Evolutionary conservation across 2,797 vertebrate species (phyloP), one percentile per base, ranked within the genome.

Genomic region (Leucoraja ocellata): DNA sequence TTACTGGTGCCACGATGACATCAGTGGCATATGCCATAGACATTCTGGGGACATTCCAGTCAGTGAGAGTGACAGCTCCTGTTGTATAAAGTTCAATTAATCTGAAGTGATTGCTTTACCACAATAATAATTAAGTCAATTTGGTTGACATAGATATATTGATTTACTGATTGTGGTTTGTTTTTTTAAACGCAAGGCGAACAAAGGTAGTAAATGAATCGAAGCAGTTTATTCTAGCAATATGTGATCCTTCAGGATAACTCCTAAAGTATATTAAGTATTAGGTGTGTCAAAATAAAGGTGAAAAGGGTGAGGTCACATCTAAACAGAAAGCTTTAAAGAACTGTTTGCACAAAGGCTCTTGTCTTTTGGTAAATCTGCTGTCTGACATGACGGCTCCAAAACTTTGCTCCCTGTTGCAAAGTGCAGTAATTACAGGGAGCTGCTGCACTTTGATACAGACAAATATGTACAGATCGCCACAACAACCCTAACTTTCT

Each of bases 171-270:
- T 74, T 92, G 90, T 76, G 71, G 71, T 58, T 92, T 54, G 3
- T 46, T 46, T 92, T 92, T 74, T 74, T 74, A 76, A 71, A 74
- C 39, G 4, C 25, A 92, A 76, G 36, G 28, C 39, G 21, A 92
- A 92, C 71, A 92, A 92, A 92, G 90, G 90, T 23, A 92, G 90
- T 92, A 92, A 92, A 92, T 92, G 71, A 92, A 92, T 21, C 90
- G 46, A 46, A 46, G 46, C 90, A 92, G 25, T 74, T 74, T 54
- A 91, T 74, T 92, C 23, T 76, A 58, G 71, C 73, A 90, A 90
- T 90, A 18, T 58, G 21, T 92, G 76, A 74, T 76, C 90, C 90
- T 73, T 92, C 90, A 74, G 90, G 71, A 39, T 58, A 76, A 91
- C 36, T 74, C 21, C 25, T 58, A 21, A 88, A 88, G 84, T 88